Conservation (phyloP, 1,140 invertebrate genomes). For the Diachasmimorpha longicaudata region DNA sequence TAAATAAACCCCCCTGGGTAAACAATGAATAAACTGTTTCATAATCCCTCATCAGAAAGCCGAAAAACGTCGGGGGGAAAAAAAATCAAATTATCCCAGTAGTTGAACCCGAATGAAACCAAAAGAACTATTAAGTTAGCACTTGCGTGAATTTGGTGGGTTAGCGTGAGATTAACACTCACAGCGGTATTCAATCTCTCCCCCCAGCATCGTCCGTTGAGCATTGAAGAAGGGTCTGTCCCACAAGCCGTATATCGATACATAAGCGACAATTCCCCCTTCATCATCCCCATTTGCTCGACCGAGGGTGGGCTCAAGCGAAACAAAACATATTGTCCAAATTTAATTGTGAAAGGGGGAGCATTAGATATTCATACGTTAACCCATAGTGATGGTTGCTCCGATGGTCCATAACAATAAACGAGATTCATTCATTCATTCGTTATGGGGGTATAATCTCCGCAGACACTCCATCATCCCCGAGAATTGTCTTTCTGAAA, state of each 20-base stretch:
- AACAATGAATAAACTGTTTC: too few relatives aligned
- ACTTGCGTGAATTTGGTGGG: slow-evolving; percentile 9
- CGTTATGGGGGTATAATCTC: slow-evolving; percentile 12
- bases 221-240: neutral
- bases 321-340: slow-evolving; percentile 62
- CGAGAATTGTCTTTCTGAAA: neutral
- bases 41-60: neutral
- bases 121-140: slow-evolving; percentile 12
- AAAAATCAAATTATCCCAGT: neutral
- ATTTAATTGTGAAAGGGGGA: slow-evolving; percentile 57
- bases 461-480: neutral
- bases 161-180: slow-evolving; percentile 16
- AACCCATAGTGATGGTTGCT: slow-evolving; percentile 33
- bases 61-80: neutral
- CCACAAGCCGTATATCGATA: neutral
- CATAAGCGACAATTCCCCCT: slow-evolving; percentile 2
- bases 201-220: neutral
- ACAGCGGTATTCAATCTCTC: slow-evolving; percentile 2
- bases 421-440: neutral
- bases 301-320: slow-evolving; percentile 49
- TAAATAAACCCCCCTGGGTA: too few relatives aligned
- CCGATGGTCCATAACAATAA: slow-evolving; percentile 5
- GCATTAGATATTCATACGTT: slow-evolving; percentile 61
- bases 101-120: slow-evolving; percentile 2
- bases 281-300: slow-evolving; percentile 1